Evolutionary conservation across 2,797 vertebrate genomes (phyloP).

Genomic region (Fundulus diaphanus): DNA sequence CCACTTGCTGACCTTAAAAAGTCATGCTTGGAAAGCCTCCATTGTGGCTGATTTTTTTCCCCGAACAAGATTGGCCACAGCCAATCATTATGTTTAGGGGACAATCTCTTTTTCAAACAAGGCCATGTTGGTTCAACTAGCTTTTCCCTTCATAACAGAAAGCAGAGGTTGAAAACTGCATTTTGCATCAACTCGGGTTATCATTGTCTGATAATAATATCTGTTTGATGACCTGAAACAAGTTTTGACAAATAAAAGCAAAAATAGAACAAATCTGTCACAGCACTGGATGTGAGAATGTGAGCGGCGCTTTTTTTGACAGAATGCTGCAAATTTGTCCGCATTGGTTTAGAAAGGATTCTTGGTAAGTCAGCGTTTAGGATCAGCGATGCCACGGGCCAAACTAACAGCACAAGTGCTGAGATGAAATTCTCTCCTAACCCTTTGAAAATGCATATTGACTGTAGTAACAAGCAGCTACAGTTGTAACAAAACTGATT

Average conservation of each 20-base stretch:
- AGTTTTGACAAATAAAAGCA: not conserved
- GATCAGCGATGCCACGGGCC: slow-evolving; percentile 40
- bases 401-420: slow-evolving; percentile 54
- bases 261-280: not conserved
- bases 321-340: slow-evolving; percentile 32
- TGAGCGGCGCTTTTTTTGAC: not conserved
- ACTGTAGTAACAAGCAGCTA: slow-evolving; percentile 43
- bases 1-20: not conserved
- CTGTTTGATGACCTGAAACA: not conserved
- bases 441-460: slow-evolving; percentile 46
- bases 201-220: not conserved
- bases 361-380: slow-evolving; percentile 33
- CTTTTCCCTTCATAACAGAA: not conserved
- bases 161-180: not conserved
- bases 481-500: slow-evolving; percentile 46
- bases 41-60: not conserved
- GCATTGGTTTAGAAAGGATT: slow-evolving; percentile 39
- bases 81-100: not conserved
- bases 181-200: not conserved
- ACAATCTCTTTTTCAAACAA: not conserved
- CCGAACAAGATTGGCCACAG: not conserved
- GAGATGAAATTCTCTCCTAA: slow-evolving; percentile 53
- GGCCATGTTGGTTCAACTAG: not conserved
- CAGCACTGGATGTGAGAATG: not conserved
- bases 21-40: not conserved